A percentile compares a stretch with the other conserved stretches of the same genome.
phyloP scores from a whole-genome alignment of 2,888 invertebrate species.

The Plagiodera versicolora region DNA sequence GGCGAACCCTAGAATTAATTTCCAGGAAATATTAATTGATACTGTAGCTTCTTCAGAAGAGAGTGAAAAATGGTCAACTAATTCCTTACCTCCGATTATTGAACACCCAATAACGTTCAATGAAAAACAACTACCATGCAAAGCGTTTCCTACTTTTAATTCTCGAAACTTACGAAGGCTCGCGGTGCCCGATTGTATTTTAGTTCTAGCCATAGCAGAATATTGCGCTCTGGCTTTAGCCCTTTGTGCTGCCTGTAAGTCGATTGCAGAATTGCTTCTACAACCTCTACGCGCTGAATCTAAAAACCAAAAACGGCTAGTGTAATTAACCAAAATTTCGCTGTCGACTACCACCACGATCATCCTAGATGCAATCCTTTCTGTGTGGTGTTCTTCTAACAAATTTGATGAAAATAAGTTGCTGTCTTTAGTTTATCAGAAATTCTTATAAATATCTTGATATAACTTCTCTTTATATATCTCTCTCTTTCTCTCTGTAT shows the following conservation, averaged over 20 bases:
- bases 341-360: no score
- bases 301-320: constrained; percentile 23
- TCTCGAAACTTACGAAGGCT: constrained; percentile 71
- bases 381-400: no score
- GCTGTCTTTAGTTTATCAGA: no score
- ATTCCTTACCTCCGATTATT: neutral
- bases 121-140: constrained; percentile 5
- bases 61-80: neutral
- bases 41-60: no score
- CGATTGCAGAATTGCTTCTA: constrained; percentile 91
- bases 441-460: no score
- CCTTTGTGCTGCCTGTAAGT: constrained; percentile 87
- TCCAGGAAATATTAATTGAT: no score
- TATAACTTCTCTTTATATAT: no score
- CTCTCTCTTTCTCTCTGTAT: no score
- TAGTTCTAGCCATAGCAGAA: constrained; percentile 77
- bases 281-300: constrained; percentile 58
- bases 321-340: neutral
- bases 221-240: constrained; percentile 83
- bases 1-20: no score
- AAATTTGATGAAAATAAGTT: no score
- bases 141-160: neutral
- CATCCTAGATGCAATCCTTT: neutral
- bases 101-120: neutral
- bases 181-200: constrained; percentile 66